These are phyloP conservation scores for Muricea muricata DNA, from an alignment of 92 coral and sea anemone genomes.

Conservation along the genomic window DNA sequence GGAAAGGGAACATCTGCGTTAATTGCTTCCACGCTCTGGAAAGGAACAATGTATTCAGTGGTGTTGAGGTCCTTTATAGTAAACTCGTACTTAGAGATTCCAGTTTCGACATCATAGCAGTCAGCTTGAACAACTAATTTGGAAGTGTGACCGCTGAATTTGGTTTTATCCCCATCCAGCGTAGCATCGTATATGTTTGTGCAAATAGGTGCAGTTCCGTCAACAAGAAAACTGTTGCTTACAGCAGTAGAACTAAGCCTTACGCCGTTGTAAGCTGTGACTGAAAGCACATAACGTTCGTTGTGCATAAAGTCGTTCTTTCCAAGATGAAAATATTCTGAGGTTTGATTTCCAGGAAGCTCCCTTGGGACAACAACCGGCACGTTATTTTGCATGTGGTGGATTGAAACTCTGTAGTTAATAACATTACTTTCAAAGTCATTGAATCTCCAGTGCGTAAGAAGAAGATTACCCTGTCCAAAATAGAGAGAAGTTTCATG, in stretches of 20 bases:
- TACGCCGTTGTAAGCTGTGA: conserved; percentile 76
- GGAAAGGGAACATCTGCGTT: no score
- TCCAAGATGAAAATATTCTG: conserved; percentile 36
- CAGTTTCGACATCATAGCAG: conserved; percentile 79
- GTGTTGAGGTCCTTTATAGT: conserved; percentile 71
- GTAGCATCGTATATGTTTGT: conserved; percentile 73
- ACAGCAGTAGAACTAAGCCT: conserved; percentile 69
- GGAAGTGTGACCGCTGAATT: conserved; percentile 62
- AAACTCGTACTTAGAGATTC: conserved; percentile 69
- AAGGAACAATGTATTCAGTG: conserved; percentile 67
- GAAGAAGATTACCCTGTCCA: neutral
- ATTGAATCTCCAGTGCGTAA: conserved; percentile 68
- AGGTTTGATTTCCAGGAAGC: conserved; percentile 50
- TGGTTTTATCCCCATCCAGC: conserved; percentile 40
- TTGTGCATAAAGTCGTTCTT: conserved; percentile 52
- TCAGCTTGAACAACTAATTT: conserved; percentile 70
- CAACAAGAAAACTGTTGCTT: conserved; percentile 82
- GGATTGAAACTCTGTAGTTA: conserved; percentile 45
- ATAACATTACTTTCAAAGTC: conserved; percentile 80
- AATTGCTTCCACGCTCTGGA: conserved; percentile 64
- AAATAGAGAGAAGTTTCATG: neutral
- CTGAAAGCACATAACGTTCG: conserved; percentile 61
- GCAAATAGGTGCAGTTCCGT: conserved; percentile 82
- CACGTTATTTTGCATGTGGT: neutral
- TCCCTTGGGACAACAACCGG: conserved; percentile 57